These are phyloP conservation scores for Idaea aversata DNA, from an alignment of 2,888 invertebrate genomes.

Conservation along the genomic window DNA sequence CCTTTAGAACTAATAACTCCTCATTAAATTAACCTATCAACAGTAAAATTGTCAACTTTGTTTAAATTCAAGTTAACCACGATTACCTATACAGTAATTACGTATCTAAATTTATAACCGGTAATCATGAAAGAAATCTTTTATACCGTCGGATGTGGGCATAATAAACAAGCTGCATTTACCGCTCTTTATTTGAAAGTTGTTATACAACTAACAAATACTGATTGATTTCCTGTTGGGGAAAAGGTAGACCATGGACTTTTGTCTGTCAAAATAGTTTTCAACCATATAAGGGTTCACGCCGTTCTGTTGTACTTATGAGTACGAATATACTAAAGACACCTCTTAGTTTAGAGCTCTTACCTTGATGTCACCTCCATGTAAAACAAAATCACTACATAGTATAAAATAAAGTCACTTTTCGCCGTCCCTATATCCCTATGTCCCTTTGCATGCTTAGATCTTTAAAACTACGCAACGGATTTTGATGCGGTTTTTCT, in stretches of 20 bases:
- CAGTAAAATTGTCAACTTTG: constrained; percentile 22
- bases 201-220: constrained; percentile 55
- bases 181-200: constrained; percentile 52
- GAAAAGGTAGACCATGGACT: neutral
- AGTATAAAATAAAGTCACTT: no score
- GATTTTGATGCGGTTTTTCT: no score
- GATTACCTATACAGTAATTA: constrained; percentile 12
- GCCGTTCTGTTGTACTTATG: no score
- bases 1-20: neutral
- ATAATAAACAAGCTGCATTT: constrained; percentile 40
- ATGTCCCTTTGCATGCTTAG: no score
- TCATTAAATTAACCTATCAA: constrained; percentile 4
- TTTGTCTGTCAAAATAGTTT: neutral
- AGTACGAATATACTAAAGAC: no score
- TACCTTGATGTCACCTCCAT: no score
- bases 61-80: constrained; percentile 18
- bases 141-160: constrained; percentile 30
- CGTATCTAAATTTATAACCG: constrained; percentile 35
- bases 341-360: no score
- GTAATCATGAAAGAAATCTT: constrained; percentile 39
- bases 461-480: no score
- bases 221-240: constrained; percentile 65
- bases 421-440: no score
- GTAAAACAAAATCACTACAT: no score
- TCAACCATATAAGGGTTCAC: no score